A percentile compares a stretch with the other conserved stretches of the same genome.
Evolutionary conservation across 35 echinoderm and acorn worm genomes (phyloP).

Genomic region (Diadema setosum): DNA sequence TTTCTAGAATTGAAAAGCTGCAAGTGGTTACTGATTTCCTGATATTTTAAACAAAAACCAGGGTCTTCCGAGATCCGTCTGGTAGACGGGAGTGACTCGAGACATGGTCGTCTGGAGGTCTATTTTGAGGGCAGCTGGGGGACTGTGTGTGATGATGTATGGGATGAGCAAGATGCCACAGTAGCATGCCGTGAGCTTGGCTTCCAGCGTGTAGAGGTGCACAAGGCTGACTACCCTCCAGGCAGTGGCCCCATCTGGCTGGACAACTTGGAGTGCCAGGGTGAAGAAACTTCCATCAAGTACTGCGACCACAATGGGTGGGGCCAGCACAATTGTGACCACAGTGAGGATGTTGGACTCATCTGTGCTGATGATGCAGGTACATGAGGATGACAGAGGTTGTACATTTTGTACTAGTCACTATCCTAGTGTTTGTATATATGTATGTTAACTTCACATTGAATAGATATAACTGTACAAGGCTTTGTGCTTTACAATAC

Average conservation of each 20-base stretch:
- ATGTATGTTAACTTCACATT: too few species aligned
- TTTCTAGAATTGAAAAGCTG: too few species aligned
- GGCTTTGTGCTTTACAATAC: too few species aligned
- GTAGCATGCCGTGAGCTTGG: slow-evolving; percentile 25
- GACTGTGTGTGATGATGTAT: slow-evolving; percentile 23
- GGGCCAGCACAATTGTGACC: slow-evolving; percentile 28
- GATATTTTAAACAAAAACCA: too few species aligned
- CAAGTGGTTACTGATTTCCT: too few species aligned
- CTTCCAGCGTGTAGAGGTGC: not conserved
- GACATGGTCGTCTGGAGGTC: slow-evolving; percentile 26
- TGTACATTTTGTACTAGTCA: too few species aligned
- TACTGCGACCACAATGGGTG: slow-evolving; percentile 39
- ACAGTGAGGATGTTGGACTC: slow-evolving; percentile 28
- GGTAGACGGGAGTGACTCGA: not conserved
- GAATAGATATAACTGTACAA: too few species aligned
- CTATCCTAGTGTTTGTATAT: too few species aligned
- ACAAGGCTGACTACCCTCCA: not conserved
- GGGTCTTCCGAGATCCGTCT: slow-evolving; percentile 23
- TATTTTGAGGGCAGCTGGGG: slow-evolving; percentile 19
- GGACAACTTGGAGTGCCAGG: slow-evolving; percentile 31
- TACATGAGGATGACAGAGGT: too few species aligned
- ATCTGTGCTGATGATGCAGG: too few species aligned
- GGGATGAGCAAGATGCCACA: not conserved
- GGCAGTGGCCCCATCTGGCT: slow-evolving; percentile 22
- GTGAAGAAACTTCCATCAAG: not conserved